Percentiles rank a stretch among this genome's conserved stretches.
phyloP scores from a whole-genome alignment of 2,888 invertebrate species.

The Parnassius smintheus region DNA sequence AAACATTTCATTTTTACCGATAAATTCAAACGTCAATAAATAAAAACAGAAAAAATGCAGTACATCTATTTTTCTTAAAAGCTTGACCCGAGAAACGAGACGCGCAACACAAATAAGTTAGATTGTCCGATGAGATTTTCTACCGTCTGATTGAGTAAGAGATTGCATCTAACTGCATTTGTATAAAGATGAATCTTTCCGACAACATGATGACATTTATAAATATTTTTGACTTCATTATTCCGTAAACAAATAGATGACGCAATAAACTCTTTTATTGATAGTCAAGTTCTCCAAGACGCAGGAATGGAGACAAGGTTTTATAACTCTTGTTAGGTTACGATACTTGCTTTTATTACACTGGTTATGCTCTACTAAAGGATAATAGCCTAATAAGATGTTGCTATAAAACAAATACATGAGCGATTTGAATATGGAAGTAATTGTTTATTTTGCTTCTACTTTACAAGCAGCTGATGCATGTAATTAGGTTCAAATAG shows the following conservation, averaged over 20 bases:
- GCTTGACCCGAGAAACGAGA: slow-evolving; percentile 17
- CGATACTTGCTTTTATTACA: slow-evolving; percentile 2
- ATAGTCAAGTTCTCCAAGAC: slow-evolving; percentile 10
- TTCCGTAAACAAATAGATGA: slow-evolving; percentile 16
- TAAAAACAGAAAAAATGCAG: slow-evolving; percentile 1
- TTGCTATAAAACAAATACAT: neutral
- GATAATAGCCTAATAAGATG: slow-evolving; percentile 7
- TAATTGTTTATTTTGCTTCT: too few species aligned
- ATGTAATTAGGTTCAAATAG: too few species aligned
- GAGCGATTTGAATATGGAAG: neutral
- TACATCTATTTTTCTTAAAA: slow-evolving; percentile 19
- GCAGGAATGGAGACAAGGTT: slow-evolving; percentile 2
- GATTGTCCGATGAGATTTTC: slow-evolving; percentile 27
- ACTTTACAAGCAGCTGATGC: too few species aligned
- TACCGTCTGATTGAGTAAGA: slow-evolving; percentile 25
- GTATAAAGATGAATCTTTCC: slow-evolving; percentile 19
- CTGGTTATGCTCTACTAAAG: slow-evolving; percentile 15
- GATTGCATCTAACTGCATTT: slow-evolving; percentile 28
- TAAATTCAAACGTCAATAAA: neutral
- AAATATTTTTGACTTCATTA: slow-evolving; percentile 22
- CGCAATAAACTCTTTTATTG: slow-evolving; percentile 20
- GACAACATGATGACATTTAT: slow-evolving; percentile 22
- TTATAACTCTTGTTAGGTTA: slow-evolving; percentile 14
- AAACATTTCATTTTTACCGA: neutral
- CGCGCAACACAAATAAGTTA: slow-evolving; percentile 23